A percentile compares a stretch with the other conserved stretches of the same genome.
phyloP scores from a whole-genome alignment of 2,113 vertebrate genomes.

The Anguilla japonica region DNA sequence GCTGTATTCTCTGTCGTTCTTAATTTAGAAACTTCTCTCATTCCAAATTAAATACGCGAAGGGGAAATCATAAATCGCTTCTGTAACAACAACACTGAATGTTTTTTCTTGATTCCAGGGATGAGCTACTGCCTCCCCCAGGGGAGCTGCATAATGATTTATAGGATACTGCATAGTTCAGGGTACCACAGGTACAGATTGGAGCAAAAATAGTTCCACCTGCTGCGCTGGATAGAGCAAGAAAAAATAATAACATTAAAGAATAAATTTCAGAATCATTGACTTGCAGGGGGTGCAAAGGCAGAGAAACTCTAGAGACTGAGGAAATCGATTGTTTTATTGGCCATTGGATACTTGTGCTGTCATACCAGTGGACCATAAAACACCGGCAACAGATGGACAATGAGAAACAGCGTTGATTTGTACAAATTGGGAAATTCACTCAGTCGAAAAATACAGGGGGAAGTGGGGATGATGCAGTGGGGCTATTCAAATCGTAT shows the following conservation, averaged over 20 bases:
- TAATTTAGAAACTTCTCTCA: constrained; percentile 40
- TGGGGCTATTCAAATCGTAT: constrained; percentile 48
- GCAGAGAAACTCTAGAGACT: constrained; percentile 31
- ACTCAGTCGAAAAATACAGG: constrained; percentile 46
- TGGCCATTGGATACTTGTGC: constrained; percentile 41
- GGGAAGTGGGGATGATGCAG: not conserved
- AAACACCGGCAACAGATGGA: constrained; percentile 45
- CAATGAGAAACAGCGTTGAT: constrained; percentile 46
- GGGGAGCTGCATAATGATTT: constrained; percentile 48
- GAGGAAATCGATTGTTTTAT: constrained; percentile 51
- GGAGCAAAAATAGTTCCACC: constrained; percentile 45
- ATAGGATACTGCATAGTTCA: constrained; percentile 26
- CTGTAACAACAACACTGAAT: constrained; percentile 50
- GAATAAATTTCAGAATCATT: constrained; percentile 35
- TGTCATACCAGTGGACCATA: constrained; percentile 45
- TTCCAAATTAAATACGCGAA: constrained; percentile 55
- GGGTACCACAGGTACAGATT: constrained; percentile 19
- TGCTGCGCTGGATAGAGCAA: constrained; percentile 28
- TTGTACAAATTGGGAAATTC: constrained; percentile 46
- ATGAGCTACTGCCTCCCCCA: constrained; percentile 45
- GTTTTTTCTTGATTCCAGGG: constrained; percentile 44
- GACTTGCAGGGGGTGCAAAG: constrained; percentile 43
- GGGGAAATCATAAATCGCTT: constrained; percentile 44
- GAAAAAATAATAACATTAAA: constrained; percentile 36
- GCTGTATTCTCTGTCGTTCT: constrained; percentile 30